Evolutionary conservation across 2,888 invertebrate species (phyloP).

Genomic region (Tiphia femorata): DNA sequence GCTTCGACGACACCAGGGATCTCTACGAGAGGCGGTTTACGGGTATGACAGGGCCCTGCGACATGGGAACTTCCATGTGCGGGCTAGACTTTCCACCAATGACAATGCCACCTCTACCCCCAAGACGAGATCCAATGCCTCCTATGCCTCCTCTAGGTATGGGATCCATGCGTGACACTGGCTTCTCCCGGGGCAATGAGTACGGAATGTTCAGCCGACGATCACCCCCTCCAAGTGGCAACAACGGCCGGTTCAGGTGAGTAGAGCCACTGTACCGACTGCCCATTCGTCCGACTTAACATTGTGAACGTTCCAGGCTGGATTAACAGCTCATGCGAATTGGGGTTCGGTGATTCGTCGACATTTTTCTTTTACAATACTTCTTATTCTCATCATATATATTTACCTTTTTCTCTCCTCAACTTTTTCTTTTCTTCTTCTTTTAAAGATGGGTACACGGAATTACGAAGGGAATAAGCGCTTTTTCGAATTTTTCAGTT

Average conservation of each 20-base stretch:
- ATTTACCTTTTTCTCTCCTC: conserved; percentile 2
- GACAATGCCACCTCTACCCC: conserved; percentile 78
- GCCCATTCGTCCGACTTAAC: conserved; percentile 63
- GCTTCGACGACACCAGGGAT: conserved; percentile 84
- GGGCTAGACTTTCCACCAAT: conserved; percentile 75
- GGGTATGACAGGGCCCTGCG: conserved; percentile 72
- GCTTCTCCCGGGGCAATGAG: conserved; percentile 75
- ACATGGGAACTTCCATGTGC: conserved; percentile 66
- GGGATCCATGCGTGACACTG: conserved; percentile 77
- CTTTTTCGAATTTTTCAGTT: background rate
- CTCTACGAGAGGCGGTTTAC: conserved; percentile 86
- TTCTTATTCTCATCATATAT: conserved; percentile 7
- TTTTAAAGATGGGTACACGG: background rate
- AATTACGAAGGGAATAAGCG: conserved; percentile 1
- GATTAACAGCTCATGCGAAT: conserved; percentile 66
- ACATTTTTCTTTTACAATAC: conserved; percentile 25
- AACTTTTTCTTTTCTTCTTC: conserved; percentile 8
- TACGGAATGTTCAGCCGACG: conserved; percentile 88
- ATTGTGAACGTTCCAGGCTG: conserved; percentile 63
- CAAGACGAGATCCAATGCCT: conserved; percentile 82
- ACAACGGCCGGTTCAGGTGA: conserved; percentile 68
- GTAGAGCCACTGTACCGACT: conserved; percentile 47
- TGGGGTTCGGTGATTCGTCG: conserved; percentile 59
- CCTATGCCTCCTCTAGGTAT: conserved; percentile 80
- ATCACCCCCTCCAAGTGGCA: conserved; percentile 76